A percentile compares a stretch with the other conserved stretches of the same genome.
phyloP scores from a whole-genome alignment of 1,140 invertebrate species.

The Drosophila nikananu region DNA sequence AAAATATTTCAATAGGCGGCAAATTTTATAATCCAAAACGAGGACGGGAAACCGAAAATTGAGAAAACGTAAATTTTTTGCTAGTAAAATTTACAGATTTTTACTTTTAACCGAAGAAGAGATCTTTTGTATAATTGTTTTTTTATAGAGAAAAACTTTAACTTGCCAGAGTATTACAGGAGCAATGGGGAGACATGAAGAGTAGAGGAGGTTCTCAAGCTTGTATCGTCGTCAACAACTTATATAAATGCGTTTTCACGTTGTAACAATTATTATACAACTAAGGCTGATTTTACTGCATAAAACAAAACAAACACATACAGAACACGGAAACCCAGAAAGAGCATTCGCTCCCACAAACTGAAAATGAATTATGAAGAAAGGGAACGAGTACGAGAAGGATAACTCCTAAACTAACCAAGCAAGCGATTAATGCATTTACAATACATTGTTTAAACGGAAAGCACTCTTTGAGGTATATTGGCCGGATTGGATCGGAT shows the following conservation, averaged over 20 bases:
- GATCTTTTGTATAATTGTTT: conserved; percentile 75
- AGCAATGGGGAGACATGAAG: conserved; percentile 5
- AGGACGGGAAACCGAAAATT: conserved; percentile 20
- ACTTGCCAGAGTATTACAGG: conserved; percentile 66
- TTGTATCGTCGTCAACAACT: conserved; percentile 46
- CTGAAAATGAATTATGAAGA: conserved; percentile 24
- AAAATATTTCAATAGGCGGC: conserved; percentile 44
- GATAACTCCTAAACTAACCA: conserved; percentile 30
- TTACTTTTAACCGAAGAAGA: conserved; percentile 64
- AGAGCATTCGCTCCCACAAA: conserved; percentile 16
- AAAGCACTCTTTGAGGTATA: conserved; percentile 45
- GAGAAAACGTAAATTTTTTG: conserved; percentile 66
- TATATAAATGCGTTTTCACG: conserved; percentile 57
- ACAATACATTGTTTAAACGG: conserved; percentile 48
- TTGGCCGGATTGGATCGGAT: conserved; percentile 39
- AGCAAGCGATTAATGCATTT: conserved; percentile 59
- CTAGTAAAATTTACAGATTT: conserved; percentile 84
- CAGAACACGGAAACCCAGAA: conserved; percentile 33
- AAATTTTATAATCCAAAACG: conserved; percentile 43
- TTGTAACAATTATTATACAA: conserved; percentile 80
- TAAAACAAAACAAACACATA: conserved; percentile 15
- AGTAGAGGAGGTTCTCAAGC: conserved; percentile 61
- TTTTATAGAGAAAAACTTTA: conserved; percentile 72
- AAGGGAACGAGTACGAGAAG: neutral
- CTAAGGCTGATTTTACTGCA: conserved; percentile 83